phyloP scores from a whole-genome alignment of 2,113 vertebrate genomes.

The Corvus cornix region DNA sequence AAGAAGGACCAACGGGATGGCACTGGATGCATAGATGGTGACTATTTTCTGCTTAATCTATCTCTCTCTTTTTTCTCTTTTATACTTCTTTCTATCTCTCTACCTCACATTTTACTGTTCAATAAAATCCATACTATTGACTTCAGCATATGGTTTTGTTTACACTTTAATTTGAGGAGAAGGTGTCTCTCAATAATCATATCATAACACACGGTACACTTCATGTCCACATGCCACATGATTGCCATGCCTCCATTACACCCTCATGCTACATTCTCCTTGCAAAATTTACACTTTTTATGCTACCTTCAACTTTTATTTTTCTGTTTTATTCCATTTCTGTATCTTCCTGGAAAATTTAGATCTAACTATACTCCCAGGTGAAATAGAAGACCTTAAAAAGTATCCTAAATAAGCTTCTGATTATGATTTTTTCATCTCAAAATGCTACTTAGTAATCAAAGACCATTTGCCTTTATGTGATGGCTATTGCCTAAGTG shows the following conservation, averaged over 20 bases:
- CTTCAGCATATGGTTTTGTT: background rate
- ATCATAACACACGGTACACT: accelerated
- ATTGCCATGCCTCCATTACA: background rate
- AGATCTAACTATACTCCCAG: background rate
- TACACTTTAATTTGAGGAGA: background rate
- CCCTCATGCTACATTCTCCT: background rate
- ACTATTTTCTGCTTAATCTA: background rate
- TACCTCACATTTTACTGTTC: background rate
- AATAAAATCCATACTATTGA: background rate
- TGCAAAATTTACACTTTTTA: background rate
- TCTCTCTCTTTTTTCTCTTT: background rate
- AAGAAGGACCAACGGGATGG: accelerated
- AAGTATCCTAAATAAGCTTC: background rate
- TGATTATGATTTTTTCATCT: background rate
- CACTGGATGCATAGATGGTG: background rate
- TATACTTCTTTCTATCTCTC: background rate
- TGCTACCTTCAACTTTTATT: background rate
- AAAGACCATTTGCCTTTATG: background rate
- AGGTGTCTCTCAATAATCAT: background rate
- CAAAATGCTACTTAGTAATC: background rate
- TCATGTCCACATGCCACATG: background rate
- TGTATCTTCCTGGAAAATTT: background rate
- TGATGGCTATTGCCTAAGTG: background rate
- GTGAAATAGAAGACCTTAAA: background rate
- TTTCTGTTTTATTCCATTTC: background rate